Conservation (phyloP, 2,797 vertebrate species). For the Chelonia mydas region DNA sequence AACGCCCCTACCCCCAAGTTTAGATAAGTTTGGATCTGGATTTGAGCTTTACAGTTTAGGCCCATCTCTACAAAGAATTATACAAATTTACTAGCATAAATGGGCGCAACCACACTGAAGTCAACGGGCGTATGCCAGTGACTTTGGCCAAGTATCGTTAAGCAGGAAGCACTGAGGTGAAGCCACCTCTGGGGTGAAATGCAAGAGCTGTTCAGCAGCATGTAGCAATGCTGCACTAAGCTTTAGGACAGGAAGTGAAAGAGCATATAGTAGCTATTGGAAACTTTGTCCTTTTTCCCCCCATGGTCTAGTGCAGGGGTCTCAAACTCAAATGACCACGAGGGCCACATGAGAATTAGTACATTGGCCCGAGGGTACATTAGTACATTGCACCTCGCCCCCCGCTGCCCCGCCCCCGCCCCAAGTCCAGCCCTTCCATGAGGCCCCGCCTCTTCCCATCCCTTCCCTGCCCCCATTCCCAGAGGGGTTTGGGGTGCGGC, state of each 20-base stretch:
- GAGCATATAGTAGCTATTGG: neutral
- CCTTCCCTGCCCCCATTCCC: too few species aligned
- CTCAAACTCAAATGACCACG: too few species aligned
- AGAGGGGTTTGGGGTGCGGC: too few species aligned
- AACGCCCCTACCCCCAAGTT: neutral
- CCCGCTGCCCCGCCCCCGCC: too few species aligned
- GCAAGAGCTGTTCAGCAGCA: accelerated
- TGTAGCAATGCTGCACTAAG: neutral
- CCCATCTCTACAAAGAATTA: neutral
- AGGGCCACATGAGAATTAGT: too few species aligned
- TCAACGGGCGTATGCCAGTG: neutral
- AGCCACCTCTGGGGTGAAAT: neutral
- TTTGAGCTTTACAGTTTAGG: neutral
- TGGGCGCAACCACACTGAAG: neutral
- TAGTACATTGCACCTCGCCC: too few species aligned
- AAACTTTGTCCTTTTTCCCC: constrained; percentile 34
- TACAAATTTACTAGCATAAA: accelerated
- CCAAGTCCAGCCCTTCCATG: too few species aligned
- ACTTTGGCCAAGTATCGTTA: neutral
- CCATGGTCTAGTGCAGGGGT: too few species aligned
- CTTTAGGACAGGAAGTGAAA: neutral
- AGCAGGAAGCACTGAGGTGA: neutral
- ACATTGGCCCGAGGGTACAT: too few species aligned
- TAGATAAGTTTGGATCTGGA: accelerated
- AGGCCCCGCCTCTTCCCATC: too few species aligned